Base-by-base conservation (phyloP, 2,888 invertebrate species). In the Trissoscelio sp. region DNA sequence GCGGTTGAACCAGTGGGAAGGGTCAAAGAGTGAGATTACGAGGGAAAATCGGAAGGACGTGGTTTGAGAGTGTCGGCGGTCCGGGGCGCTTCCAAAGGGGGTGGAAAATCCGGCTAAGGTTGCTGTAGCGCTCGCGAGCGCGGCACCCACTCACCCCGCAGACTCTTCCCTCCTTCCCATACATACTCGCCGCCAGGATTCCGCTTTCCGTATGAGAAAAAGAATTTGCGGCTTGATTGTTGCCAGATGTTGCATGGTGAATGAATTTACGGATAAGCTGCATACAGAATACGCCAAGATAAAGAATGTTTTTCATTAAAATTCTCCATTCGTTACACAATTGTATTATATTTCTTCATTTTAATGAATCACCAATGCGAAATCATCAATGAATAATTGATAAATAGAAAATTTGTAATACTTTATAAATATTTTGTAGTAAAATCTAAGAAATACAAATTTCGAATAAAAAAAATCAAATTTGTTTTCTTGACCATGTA, bases 171-270 rank as follows among this genome's bases (percentile, higher is more conserved):
- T 64, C 75, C 31, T 24, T 57, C 77, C 78, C 78, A 73, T 77
- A 81, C 77, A 73, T 78, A 55, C 64, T 58, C 78, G 78, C 1
- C 22, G 28, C 57, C 69, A 74, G 78, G 82, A 78, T 82, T 79
- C 77, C 73, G 75, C 67, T 81, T 81, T 81, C 28, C 82, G 82
- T 82, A 82, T 70, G 82, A 82, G 82, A 79, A 82, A 79, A 82
- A 82, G 82, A 79, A 82, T 82, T 82, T 82, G 69, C 74, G 31
- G 82, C 82, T 82, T 82, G 79, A 82, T 82, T 82, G 82, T 79
- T 82, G 66, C 82, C 82, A 82, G 82, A 82, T 82, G 82, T 74
- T 82, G 74, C 82, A 79, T 82, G 79, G 82, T 46, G 74, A 82
- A 82, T 82, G 82, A 82, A 82, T 82, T 82, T 79, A 79, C 82